A percentile compares a stretch with the other conserved stretches of the same genome.
phyloP scores from a whole-genome alignment of 2,797 vertebrate species.

The Amniataba percoides region DNA sequence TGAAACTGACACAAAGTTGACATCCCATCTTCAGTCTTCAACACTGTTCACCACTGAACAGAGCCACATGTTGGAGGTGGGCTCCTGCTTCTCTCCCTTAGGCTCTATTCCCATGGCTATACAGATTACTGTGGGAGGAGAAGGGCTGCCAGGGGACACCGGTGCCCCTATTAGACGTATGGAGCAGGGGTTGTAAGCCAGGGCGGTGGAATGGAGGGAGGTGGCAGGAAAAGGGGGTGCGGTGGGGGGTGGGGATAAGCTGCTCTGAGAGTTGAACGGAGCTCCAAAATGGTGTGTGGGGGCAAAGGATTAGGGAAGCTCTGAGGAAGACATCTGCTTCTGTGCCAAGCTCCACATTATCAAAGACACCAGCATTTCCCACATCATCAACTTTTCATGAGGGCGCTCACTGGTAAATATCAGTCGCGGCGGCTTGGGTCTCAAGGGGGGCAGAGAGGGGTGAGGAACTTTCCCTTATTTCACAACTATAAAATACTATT shows the following conservation, averaged over 20 bases:
- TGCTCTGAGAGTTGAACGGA: constrained; percentile 83
- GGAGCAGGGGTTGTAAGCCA: constrained; percentile 75
- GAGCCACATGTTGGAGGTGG: constrained; percentile 80
- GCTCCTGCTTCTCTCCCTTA: constrained; percentile 63
- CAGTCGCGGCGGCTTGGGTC: constrained; percentile 74
- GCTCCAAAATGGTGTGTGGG: constrained; percentile 84
- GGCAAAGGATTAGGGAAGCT: constrained; percentile 86
- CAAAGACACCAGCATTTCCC: constrained; percentile 88
- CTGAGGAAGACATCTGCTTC: constrained; percentile 88
- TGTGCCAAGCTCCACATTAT: constrained; percentile 85
- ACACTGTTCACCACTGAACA: constrained; percentile 36
- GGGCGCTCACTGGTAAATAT: constrained; percentile 85
- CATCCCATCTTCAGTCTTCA: constrained; percentile 44
- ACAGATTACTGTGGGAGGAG: constrained; percentile 85
- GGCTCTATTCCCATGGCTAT: constrained; percentile 76
- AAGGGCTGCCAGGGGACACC: constrained; percentile 78
- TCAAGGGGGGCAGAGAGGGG: constrained; percentile 65
- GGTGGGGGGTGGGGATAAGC: constrained; percentile 80
- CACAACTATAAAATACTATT: constrained; percentile 70
- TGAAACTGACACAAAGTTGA: constrained; percentile 68
- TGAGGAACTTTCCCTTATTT: constrained; percentile 74
- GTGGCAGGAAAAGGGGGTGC: constrained; percentile 72
- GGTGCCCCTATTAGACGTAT: constrained; percentile 78
- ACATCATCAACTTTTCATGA: constrained; percentile 90
- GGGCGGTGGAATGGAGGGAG: constrained; percentile 69